These are phyloP conservation scores for Synergus gifuensis DNA, from an alignment of 2,888 invertebrate species.

Conservation along the genomic window DNA sequence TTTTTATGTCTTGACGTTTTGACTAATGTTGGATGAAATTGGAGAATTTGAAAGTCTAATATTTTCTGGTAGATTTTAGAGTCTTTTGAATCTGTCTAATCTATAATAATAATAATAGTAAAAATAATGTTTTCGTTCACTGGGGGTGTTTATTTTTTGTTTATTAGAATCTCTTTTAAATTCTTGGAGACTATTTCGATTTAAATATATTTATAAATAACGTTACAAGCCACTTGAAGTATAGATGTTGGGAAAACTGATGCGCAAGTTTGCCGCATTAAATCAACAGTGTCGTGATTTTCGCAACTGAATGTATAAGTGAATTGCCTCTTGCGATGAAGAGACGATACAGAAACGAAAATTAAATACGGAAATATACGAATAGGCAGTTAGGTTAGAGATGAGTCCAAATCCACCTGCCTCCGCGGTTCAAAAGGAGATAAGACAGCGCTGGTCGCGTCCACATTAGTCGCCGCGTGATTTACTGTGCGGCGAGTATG, in stretches of 20 bases:
- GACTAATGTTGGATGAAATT: background rate
- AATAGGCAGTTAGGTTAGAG: conserved; percentile 35
- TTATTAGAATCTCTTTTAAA: too few relatives aligned
- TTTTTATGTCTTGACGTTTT: background rate
- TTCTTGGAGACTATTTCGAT: too few relatives aligned
- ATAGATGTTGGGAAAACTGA: background rate
- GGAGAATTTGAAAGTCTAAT: background rate
- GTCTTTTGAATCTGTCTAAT: background rate
- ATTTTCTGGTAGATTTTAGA: background rate
- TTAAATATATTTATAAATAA: too few relatives aligned
- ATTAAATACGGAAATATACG: conserved; percentile 43
- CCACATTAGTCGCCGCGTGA: conserved; percentile 76
- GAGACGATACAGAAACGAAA: conserved; percentile 51
- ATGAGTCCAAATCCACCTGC: conserved; percentile 71
- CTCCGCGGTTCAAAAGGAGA: conserved; percentile 71
- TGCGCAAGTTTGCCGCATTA: background rate
- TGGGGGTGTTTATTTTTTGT: too few relatives aligned
- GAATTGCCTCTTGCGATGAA: conserved; percentile 42
- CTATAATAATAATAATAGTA: background rate
- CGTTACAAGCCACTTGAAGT: too few relatives aligned
- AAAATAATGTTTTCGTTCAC: too few relatives aligned
- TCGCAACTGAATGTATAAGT: background rate
- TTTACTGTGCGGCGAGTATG: conserved; percentile 76
- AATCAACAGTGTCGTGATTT: background rate
- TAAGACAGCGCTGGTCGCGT: conserved; percentile 72